A percentile compares a stretch with the other conserved stretches of the same genome.
Conservation (phyloP, 2,888 invertebrate species). For the Patella depressa region DNA sequence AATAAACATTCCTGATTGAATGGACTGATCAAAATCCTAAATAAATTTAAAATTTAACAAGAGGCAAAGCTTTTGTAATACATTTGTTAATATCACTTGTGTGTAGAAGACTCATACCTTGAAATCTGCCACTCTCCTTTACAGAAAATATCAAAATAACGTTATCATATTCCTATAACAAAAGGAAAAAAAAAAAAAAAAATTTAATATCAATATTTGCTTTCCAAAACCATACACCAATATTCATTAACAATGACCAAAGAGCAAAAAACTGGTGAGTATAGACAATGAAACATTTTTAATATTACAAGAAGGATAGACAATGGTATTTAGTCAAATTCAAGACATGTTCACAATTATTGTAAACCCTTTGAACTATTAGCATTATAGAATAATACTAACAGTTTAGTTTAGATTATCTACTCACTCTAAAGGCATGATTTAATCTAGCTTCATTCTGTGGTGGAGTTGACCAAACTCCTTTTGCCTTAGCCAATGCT, state of each 20-base stretch:
- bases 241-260: no score
- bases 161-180: conserved; percentile 83
- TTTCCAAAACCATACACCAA: no score
- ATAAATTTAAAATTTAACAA: no score
- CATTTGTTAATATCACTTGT: neutral
- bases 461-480: conserved; percentile 97
- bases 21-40: neutral
- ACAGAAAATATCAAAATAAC: conserved; percentile 96
- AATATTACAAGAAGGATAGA: no score
- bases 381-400: neutral
- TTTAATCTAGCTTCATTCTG: conserved; percentile 97
- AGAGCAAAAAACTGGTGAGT: no score
- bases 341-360: no score
- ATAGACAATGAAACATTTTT: no score
- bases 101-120: conserved; percentile 66
- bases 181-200: conserved; percentile 16
- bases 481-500: conserved; percentile 88
- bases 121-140: conserved; percentile 93
- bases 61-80: neutral
- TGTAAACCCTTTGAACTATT: neutral
- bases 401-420: neutral
- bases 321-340: no score
- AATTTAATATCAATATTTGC: no score
- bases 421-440: conserved; percentile 83
- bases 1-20: neutral